Evolutionary conservation across 2,797 vertebrate genomes (phyloP).

Genomic region (Poeciliopsis gracilis): DNA sequence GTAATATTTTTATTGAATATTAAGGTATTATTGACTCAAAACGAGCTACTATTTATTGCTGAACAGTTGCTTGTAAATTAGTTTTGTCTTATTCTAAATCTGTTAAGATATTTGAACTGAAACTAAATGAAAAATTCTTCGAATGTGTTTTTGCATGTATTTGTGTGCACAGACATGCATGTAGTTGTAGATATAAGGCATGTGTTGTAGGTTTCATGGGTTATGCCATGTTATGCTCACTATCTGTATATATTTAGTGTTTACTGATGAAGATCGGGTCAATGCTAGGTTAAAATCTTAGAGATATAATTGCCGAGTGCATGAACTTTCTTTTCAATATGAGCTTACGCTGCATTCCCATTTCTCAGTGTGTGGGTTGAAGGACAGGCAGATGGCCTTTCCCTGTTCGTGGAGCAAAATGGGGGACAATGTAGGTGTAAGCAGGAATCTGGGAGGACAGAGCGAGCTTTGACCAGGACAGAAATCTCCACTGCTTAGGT

Average conservation of each 20-base stretch:
- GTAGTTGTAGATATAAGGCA: not conserved
- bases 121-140: too few species aligned
- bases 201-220: not conserved
- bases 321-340: not conserved
- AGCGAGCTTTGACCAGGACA: conserved; percentile 60
- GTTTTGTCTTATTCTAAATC: too few species aligned
- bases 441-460: conserved; percentile 70
- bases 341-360: not conserved
- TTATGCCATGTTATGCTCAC: not conserved
- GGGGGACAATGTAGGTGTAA: conserved; percentile 63
- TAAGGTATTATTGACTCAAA: too few species aligned
- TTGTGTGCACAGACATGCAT: not conserved
- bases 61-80: too few species aligned
- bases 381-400: conserved; percentile 71
- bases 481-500: conserved; percentile 48
- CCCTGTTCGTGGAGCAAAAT: conserved; percentile 22
- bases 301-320: not conserved
- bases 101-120: too few species aligned
- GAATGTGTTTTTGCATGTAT: not conserved
- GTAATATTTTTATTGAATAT: too few species aligned
- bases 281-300: not conserved
- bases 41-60: too few species aligned
- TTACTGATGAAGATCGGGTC: not conserved
- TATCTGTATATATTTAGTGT: not conserved
- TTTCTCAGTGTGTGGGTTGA: conserved; percentile 43